Evolutionary conservation across 2,113 vertebrate genomes (phyloP), one percentile per base, ranked within the genome.

Genomic region (Solea solea): DNA sequence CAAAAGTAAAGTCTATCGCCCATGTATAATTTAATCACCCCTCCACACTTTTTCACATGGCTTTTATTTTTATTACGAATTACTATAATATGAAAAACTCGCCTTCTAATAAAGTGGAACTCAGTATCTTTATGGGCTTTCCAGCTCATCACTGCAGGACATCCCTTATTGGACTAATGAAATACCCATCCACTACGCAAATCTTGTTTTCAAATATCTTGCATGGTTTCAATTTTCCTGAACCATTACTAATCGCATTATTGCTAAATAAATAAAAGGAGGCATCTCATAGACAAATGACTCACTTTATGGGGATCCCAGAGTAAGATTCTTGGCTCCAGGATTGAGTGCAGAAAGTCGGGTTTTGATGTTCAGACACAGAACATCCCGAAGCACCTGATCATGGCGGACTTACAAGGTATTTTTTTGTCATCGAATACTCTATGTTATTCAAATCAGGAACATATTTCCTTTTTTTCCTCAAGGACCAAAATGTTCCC

Each of bases 61-160:
- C 60, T 73, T 72, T 74, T 51, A 28, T 59, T 80, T 74, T 78
- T 59, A 58, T 77, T 56, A 68, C 16, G 49, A 42, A 14, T 62
- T 61, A 64, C 11, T 68, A 28, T 65, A 62, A 76, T 72, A 49
- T 28, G 21, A 62, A 68, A 63, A 58, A 11, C 25, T 9, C 67
- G 52, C 56, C 41, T 48, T 64, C 54, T 74, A 71, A 75, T 77
- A 66, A 82, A 78, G 50, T 72, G 16, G 61, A 76, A 63, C 53
- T 58, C 41, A 61, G 57, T 7, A 52, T 45, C 56, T 82, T 82
- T 74, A 86, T 77, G 42, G 57, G 25, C 15, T 78, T 76, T 76
- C 65, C 81, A 77, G 51, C 72, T 72, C n/a, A 66, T 81, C 70
- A 61, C 85, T 64, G 79, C 88, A 76, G 71, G 74, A 74, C 60